Evolutionary conservation across 2,797 vertebrate genomes (phyloP), one percentile per base, ranked within the genome.

Genomic region (Fistularia commersonii): DNA sequence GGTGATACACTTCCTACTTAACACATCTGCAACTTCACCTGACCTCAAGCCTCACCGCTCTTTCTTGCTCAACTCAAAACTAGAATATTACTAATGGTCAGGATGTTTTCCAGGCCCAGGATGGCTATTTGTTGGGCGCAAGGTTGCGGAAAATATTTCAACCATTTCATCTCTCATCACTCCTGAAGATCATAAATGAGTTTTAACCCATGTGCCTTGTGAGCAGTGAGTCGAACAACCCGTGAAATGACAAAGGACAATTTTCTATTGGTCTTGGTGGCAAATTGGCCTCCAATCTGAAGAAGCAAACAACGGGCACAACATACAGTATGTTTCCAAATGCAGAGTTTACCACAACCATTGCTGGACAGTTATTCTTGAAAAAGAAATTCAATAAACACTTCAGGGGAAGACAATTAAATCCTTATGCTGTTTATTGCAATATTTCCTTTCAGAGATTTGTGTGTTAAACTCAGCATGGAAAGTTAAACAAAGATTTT

Each of bases 321-420:
- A 81, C 74, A 80, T 84, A n/a, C n/a, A n/a, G n/a, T n/a, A 69
- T 82, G 79, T 76, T 83, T 56, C 41, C 48, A 74, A 63, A 69
- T 68, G 57, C 55, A 36, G 34, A 53, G 72, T 67, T 70, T 48
- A 6, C 44, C 41, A 51, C 43, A 40, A 38, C 61, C 50, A 52
- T 33, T 35, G 56, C 45, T 40, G 69, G 72, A 75, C 62, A 48
- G 48, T 55, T 7, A 60, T 58, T 66, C 68, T 46, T 66, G 40
- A 7, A 12, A 51, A 52, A 69, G 43, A 59, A 23, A 41, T 66
- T 54, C 41, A 54, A 32, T 11, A 45, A 58, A 8, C 34, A 45
- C 45, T 48, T 13, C 5, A 11, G 37, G 31, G 39, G 36, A 10
- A 46, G 11, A 55, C 44, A 62, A 13, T 36, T 34, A 23, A 23